Evolutionary conservation across 2,113 vertebrate genomes (phyloP), one percentile per base, ranked within the genome.

Genomic region (Mungos mungo): DNA sequence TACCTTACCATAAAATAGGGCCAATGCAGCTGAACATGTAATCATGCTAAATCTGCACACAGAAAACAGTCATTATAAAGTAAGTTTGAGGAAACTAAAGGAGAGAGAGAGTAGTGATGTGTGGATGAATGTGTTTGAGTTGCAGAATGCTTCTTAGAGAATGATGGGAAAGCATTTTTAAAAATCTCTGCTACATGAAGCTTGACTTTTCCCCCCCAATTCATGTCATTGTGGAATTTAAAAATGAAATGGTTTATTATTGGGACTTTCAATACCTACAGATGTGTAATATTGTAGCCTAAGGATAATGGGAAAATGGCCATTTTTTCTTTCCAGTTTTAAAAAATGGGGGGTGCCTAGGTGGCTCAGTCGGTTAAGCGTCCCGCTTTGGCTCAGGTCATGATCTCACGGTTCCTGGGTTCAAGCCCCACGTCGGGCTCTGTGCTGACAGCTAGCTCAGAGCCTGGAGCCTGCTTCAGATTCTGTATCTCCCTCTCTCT

Each of bases 61-160:
- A 60, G 94, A 95, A 95, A 97, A 95, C 45, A 90, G 69, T 96
- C 95, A 85, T 96, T 96, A 92, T 71, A 81, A 92, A 81, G 47
- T 0, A 65, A 65, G 65, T 87, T 71, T 84, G 57, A 27, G 65
- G 52, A 41, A 57, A 74, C 52, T 79, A 25, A 85, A 83, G 50
- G 50, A 50, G 50, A 91, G 63, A 68, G 31, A 91, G 63, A 68
- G 31, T 65, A 47, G 54, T 80, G 66, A 47, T 92, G 19, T 91
- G 79, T 93, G 38, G 21, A 89, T 81, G 65, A 63, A 13, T 52
- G 10, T 81, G 41, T 66, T 33, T 96, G 38, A 90, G 16, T n/a
- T 93, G 68, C 66, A 45, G 69, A 91, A 41, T 88, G 45, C 63
- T 71, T 92, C 85, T 90, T 74, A 89, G 47, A 72, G 72, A 93